A percentile compares a stretch with the other conserved stretches of the same genome.
These are phyloP conservation scores for Aleadryas rufinucha DNA, from an alignment of 2,113 vertebrate genomes.

Conservation along the genomic window DNA sequence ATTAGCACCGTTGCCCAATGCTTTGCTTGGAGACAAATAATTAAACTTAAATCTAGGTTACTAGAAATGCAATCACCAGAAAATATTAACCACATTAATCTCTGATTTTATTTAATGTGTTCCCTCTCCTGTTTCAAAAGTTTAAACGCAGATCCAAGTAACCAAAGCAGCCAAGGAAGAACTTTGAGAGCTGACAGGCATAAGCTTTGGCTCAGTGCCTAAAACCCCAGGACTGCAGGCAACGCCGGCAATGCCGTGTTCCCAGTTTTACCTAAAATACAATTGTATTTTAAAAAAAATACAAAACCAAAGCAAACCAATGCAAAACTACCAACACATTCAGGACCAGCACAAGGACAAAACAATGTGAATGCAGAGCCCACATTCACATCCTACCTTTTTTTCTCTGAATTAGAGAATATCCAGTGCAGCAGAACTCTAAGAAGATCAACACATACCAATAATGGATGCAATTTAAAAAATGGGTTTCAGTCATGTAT, in stretches of 20 bases:
- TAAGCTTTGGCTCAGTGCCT: neutral
- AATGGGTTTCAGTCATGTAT: neutral
- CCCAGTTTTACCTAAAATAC: neutral
- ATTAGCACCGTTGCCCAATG: neutral
- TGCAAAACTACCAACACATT: neutral
- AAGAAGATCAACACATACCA: neutral
- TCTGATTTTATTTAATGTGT: constrained; percentile 30
- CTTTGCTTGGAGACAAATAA: constrained; percentile 55
- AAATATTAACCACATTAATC: constrained; percentile 68
- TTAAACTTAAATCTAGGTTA: constrained; percentile 64
- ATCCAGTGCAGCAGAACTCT: neutral
- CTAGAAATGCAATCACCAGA: constrained; percentile 53
- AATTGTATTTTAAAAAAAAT: neutral
- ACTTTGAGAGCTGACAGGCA: neutral
- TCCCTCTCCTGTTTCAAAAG: neutral
- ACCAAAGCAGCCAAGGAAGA: neutral
- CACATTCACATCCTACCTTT: neutral
- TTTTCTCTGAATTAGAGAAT: neutral
- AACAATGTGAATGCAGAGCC: neutral
- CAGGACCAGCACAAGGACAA: neutral
- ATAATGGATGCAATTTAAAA: neutral
- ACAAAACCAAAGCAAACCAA: neutral
- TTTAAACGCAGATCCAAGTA: neutral
- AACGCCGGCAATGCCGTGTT: neutral
- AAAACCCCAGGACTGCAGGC: neutral